Conservation (phyloP, 2,113 vertebrate genomes). For the Salvator merianae region DNA sequence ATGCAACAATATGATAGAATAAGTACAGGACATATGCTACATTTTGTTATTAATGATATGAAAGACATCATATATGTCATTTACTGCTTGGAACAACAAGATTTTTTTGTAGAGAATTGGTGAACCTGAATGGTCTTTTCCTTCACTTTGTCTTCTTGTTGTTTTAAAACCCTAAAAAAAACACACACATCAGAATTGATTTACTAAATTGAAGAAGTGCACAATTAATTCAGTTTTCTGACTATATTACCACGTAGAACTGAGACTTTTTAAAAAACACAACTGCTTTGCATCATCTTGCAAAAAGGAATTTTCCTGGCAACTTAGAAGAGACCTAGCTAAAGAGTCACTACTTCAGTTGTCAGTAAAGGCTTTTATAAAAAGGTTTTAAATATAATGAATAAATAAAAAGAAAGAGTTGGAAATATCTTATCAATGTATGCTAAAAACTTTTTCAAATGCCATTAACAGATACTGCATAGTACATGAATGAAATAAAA, state of each 20-base stretch:
- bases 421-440: neutral
- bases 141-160: slow-evolving; percentile 85
- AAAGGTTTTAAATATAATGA: neutral
- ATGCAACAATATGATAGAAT: neutral
- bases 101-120: slow-evolving; percentile 77
- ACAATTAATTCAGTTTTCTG: neutral
- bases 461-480: neutral
- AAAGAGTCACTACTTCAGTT: no score
- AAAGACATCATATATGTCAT: neutral
- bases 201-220: neutral
- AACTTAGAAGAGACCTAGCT: neutral
- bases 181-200: neutral
- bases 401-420: neutral
- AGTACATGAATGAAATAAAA: neutral
- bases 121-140: slow-evolving; percentile 79
- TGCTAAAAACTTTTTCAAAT: neutral
- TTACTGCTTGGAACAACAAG: slow-evolving; percentile 82
- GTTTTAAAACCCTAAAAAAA: slow-evolving; percentile 83
- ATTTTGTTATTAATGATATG: neutral
- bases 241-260: neutral
- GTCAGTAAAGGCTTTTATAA: neutral
- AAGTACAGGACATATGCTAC: neutral
- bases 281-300: neutral
- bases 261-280: neutral
- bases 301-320: neutral